phyloP scores from a whole-genome alignment of 2,888 invertebrate genomes.

The Synergus laeviventris region DNA sequence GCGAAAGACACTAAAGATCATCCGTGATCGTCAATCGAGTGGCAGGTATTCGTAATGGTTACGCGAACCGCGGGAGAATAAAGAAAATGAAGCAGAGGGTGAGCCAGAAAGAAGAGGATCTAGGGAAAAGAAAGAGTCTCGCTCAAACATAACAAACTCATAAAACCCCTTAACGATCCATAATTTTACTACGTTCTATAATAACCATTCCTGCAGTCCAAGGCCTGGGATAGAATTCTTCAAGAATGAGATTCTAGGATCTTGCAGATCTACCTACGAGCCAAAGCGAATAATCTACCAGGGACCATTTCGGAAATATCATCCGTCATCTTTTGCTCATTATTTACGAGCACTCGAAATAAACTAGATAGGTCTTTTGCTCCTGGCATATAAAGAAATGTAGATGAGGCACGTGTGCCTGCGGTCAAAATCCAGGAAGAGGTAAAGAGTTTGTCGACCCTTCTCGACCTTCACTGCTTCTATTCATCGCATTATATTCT shows the following conservation, averaged over 20 bases:
- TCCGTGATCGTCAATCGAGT: slow-evolving; percentile 46
- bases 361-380: slow-evolving; percentile 50
- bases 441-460: slow-evolving; percentile 44
- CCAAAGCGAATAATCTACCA: slow-evolving; percentile 48
- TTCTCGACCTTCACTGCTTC: slow-evolving; percentile 35
- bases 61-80: not conserved
- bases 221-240: slow-evolving; percentile 44
- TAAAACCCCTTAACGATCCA: slow-evolving; percentile 72
- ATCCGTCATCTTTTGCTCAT: slow-evolving; percentile 47
- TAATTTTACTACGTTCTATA: slow-evolving; percentile 72
- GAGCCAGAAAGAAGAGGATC: slow-evolving; percentile 49
- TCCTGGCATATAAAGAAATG: slow-evolving; percentile 23
- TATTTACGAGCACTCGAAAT: slow-evolving; percentile 59
- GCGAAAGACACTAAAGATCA: slow-evolving; percentile 47
- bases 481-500: slow-evolving; percentile 18
- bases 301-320: slow-evolving; percentile 48
- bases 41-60: slow-evolving; percentile 21
- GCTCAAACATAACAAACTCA: slow-evolving; percentile 70
- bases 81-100: slow-evolving; percentile 36
- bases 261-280: slow-evolving; percentile 47
- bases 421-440: slow-evolving; percentile 44
- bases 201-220: slow-evolving; percentile 63
- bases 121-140: slow-evolving; percentile 54
- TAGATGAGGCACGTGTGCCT: slow-evolving; percentile 37
- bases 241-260: slow-evolving; percentile 41